Conservation (phyloP, 2,113 vertebrate species). For the Riparia riparia region DNA sequence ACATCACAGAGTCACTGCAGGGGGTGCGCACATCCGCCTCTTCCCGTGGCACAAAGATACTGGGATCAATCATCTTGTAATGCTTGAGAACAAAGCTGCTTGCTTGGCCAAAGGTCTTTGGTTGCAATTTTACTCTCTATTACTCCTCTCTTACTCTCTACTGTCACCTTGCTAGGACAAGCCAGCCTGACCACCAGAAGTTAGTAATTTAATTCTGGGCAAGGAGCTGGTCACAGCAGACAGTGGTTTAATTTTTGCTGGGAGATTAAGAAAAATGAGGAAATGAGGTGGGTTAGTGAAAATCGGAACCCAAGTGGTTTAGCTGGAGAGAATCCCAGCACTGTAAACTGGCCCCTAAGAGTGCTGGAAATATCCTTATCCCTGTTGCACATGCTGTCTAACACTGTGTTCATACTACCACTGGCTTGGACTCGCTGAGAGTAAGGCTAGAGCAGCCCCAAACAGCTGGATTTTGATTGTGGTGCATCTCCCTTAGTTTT, state of each 20-base stretch:
- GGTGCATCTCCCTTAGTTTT: neutral
- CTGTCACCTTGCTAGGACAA: neutral
- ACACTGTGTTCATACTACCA: neutral
- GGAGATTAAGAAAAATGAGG: conserved; percentile 14
- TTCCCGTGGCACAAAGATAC: neutral
- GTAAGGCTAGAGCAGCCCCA: neutral
- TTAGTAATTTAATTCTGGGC: neutral
- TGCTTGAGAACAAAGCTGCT: neutral
- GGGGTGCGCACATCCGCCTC: neutral
- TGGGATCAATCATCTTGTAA: neutral
- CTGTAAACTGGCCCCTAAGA: neutral
- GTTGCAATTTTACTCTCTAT: neutral
- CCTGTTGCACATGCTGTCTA: neutral
- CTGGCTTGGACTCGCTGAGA: neutral
- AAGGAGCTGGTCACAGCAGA: conserved; percentile 5
- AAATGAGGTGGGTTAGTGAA: conserved; percentile 13
- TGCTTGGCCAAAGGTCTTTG: neutral
- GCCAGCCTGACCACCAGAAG: neutral
- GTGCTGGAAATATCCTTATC: neutral
- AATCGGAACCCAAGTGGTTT: conserved; percentile 15
- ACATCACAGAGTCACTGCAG: neutral
- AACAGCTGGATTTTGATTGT: neutral
- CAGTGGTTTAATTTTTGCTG: neutral
- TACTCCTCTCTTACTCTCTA: neutral
- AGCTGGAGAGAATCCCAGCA: conserved; percentile 14